phyloP scores from a whole-genome alignment of 2,113 vertebrate genomes.

The Cheirogaleus medius region DNA sequence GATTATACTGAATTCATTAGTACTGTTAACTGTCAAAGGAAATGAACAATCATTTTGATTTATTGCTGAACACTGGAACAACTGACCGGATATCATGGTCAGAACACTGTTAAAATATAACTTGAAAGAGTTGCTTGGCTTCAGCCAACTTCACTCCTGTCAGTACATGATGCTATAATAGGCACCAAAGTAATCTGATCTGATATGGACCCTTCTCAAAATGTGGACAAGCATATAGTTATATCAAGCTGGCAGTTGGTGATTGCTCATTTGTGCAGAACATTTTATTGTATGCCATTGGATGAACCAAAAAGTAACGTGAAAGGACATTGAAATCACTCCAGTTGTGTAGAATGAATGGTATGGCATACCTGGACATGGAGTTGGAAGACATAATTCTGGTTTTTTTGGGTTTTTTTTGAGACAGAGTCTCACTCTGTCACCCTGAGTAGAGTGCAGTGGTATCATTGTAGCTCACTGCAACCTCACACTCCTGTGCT shows the following conservation, averaged over 20 bases:
- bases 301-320: background rate
- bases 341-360: background rate
- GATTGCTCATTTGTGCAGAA: background rate
- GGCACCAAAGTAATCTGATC: constrained; percentile 25
- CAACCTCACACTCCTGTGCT: no score
- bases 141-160: constrained; percentile 31
- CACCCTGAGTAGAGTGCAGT: no score
- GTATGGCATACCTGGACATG: background rate
- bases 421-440: no score
- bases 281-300: background rate
- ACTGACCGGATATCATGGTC: constrained; percentile 49
- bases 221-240: background rate
- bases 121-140: constrained; percentile 21
- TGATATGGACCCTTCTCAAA: background rate
- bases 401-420: no score
- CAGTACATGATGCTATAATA: background rate
- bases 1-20: constrained; percentile 59
- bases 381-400: background rate
- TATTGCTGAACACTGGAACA: constrained; percentile 32
- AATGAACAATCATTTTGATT: constrained; percentile 52
- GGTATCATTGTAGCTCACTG: no score
- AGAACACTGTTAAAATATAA: constrained; percentile 38
- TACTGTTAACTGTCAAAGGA: constrained; percentile 66
- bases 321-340: background rate
- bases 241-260: background rate